Conservation (phyloP, 1,140 invertebrate species). For the Euschistus heros region DNA sequence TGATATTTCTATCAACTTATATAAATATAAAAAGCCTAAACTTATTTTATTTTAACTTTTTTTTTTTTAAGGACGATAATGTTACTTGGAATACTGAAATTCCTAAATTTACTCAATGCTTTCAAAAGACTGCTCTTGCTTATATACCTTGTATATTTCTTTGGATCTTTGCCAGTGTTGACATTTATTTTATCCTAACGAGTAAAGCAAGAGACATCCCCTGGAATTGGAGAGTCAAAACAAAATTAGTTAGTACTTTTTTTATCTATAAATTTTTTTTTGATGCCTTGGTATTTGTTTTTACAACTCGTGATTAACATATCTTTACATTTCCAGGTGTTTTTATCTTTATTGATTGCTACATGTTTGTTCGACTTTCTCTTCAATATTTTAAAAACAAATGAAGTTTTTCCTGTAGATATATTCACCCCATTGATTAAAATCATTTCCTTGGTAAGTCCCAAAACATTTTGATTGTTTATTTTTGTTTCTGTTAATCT, state of each 20-base stretch:
- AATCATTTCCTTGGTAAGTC: conserved; percentile 68
- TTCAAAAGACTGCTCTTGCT: conserved; percentile 74
- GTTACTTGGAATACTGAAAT: conserved; percentile 66
- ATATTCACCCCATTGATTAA: conserved; percentile 63
- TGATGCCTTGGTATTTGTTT: too few relatives aligned
- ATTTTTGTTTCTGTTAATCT: not conserved
- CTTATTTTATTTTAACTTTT: not conserved
- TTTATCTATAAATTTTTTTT: conserved; percentile 32
- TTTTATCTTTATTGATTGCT: conserved; percentile 25
- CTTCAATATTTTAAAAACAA: conserved; percentile 43
- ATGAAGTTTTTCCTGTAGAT: conserved; percentile 53
- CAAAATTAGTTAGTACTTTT: conserved; percentile 53
- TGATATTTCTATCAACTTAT: too few relatives aligned
- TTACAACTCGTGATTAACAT: not conserved
- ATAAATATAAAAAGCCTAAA: too few relatives aligned
- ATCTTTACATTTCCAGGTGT: conserved; percentile 23
- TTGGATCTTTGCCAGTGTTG: conserved; percentile 63
- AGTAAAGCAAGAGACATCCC: conserved; percentile 70
- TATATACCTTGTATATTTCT: conserved; percentile 80
- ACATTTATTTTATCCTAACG: conserved; percentile 64
- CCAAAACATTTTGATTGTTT: conserved; percentile 34
- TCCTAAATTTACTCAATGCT: conserved; percentile 77
- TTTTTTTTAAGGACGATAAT: conserved; percentile 52
- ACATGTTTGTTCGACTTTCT: conserved; percentile 6
- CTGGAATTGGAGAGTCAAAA: conserved; percentile 65